phyloP scores from a whole-genome alignment of 2,888 invertebrate genomes.

The Nipponacmea schrenckii region DNA sequence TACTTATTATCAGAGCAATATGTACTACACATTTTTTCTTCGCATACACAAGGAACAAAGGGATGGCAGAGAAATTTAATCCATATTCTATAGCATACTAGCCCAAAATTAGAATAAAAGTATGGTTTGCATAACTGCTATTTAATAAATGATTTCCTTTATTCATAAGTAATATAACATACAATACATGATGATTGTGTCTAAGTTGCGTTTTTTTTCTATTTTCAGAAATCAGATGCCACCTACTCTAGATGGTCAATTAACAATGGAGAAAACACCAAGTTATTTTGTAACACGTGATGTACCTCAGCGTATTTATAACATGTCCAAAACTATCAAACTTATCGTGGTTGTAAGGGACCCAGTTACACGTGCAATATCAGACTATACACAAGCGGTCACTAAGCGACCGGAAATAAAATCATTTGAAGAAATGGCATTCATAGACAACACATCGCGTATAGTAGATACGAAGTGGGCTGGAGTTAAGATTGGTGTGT shows the following conservation, averaged over 20 bases:
- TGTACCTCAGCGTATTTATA: constrained; percentile 82
- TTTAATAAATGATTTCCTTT: too few relatives aligned
- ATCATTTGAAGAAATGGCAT: constrained; percentile 53
- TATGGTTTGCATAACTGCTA: too few relatives aligned
- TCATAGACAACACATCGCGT: constrained; percentile 77
- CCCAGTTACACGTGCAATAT: constrained; percentile 89
- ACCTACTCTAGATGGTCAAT: constrained; percentile 82
- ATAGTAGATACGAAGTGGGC: constrained; percentile 84
- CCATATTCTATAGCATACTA: too few relatives aligned
- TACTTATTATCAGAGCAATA: too few relatives aligned
- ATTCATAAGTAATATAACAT: too few relatives aligned
- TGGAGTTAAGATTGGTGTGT: constrained; percentile 80
- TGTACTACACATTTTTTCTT: too few relatives aligned
- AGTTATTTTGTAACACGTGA: constrained; percentile 90
- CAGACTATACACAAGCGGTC: constrained; percentile 85
- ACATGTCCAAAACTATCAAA: constrained; percentile 85
- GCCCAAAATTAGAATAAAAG: too few relatives aligned
- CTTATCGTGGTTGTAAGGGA: constrained; percentile 87
- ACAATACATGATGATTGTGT: too few relatives aligned
- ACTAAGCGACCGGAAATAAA: constrained; percentile 59
- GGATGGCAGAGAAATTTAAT: too few relatives aligned
- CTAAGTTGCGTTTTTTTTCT: constrained; percentile 10
- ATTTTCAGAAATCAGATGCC: constrained; percentile 83
- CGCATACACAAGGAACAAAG: too few relatives aligned
- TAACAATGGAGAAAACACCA: constrained; percentile 93